Percentiles rank a stretch among this genome's conserved stretches.
These are phyloP conservation scores for Elephantulus edwardii DNA, from an alignment of 2,113 vertebrate genomes.

Conservation along the genomic window DNA sequence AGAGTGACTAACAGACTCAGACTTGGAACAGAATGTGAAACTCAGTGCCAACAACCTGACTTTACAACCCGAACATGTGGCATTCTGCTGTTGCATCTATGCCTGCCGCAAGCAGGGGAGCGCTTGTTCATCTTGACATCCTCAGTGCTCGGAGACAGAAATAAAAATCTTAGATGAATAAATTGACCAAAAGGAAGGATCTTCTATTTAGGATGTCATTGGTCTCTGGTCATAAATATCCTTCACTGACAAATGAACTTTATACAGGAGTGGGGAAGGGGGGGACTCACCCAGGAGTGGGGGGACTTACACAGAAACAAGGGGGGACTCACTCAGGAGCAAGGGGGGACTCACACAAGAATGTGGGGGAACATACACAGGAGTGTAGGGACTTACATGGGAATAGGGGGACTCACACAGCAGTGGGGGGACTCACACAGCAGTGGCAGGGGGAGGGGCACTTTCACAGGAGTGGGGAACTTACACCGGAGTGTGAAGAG, in stretches of 20 bases:
- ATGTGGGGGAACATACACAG: too few relatives aligned
- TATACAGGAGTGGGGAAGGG: too few relatives aligned
- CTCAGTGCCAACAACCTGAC: background rate
- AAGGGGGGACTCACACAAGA: too few relatives aligned
- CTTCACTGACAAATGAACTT: background rate
- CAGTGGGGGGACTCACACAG: too few relatives aligned
- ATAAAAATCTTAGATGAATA: background rate
- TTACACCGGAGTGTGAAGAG: too few relatives aligned
- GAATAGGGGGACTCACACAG: too few relatives aligned
- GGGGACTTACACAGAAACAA: too few relatives aligned
- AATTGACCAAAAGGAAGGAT: background rate
- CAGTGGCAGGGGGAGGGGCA: too few relatives aligned
- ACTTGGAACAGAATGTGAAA: background rate
- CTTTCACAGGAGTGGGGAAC: too few relatives aligned
- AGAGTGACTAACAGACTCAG: background rate
- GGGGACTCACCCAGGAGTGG: too few relatives aligned
- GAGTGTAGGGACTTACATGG: too few relatives aligned
- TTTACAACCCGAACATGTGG: background rate
- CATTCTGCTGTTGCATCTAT: background rate
- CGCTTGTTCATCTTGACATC: background rate
- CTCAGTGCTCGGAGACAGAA: background rate
- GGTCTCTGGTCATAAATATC: background rate
- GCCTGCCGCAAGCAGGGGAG: fast-evolving
- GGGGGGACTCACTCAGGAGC: too few relatives aligned
- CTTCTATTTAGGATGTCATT: background rate